Conservation (phyloP, 1,140 invertebrate genomes). For the Lepidurus arcticus region DNA sequence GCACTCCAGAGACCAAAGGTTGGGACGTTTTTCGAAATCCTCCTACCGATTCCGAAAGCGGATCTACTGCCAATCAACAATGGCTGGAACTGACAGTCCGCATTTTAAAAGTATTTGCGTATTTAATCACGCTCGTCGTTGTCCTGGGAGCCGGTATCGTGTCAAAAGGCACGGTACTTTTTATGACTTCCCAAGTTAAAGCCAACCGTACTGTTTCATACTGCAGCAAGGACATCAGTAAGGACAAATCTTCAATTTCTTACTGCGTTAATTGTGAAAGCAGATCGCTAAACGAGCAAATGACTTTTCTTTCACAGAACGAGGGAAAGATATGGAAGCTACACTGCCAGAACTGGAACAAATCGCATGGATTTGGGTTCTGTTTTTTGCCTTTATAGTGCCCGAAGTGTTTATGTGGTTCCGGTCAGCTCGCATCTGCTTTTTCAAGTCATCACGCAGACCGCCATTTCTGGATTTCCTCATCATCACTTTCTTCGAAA, state of each 20-base stretch:
- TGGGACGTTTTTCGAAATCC: conserved; percentile 92
- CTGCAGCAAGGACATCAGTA: conserved; percentile 62
- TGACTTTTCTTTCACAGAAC: conserved; percentile 50
- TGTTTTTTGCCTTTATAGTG: no score
- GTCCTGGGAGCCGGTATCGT: conserved; percentile 74
- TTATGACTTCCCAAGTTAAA: conserved; percentile 84
- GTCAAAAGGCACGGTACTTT: conserved; percentile 76
- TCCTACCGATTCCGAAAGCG: conserved; percentile 77
- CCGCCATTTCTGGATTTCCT: conserved; percentile 58
- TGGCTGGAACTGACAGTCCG: conserved; percentile 79
- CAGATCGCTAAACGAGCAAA: conserved; percentile 33
- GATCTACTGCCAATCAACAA: conserved; percentile 77
- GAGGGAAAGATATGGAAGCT: no score
- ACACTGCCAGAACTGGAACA: no score
- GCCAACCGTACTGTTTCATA: conserved; percentile 65
- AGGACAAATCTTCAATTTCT: neutral
- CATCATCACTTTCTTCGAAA: conserved; percentile 71
- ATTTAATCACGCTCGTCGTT: conserved; percentile 74
- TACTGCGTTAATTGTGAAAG: neutral
- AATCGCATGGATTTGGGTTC: no score
- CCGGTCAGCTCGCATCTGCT: no score
- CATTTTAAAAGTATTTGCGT: conserved; percentile 76
- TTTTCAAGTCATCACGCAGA: no score
- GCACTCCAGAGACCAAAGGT: conserved; percentile 81
- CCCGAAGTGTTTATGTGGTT: no score